Conservation (phyloP, 2,888 invertebrate species). For the Ernsta delagoae region DNA sequence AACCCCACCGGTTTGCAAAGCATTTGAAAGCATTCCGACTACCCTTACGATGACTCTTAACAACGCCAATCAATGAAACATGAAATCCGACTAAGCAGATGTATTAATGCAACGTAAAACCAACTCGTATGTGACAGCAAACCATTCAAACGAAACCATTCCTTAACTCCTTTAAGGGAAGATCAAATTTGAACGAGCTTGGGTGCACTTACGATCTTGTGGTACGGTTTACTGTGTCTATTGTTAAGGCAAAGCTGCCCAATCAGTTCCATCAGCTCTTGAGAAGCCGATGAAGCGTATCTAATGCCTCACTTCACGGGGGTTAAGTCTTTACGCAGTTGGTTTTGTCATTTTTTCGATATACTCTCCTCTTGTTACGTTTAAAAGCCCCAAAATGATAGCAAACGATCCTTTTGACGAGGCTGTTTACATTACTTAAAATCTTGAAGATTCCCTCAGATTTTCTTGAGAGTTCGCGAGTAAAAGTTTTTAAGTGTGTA, state of each 20-base stretch:
- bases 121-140: slow-evolving; percentile 42
- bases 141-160: slow-evolving; percentile 39
- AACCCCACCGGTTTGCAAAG: slow-evolving; percentile 52
- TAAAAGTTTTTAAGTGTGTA: slow-evolving; percentile 12
- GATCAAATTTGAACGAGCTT: slow-evolving; percentile 38
- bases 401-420: slow-evolving; percentile 20
- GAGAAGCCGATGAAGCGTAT: slow-evolving; percentile 78
- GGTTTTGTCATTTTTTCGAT: slow-evolving; percentile 77
- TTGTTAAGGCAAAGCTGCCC: slow-evolving; percentile 78
- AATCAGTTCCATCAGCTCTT: slow-evolving; percentile 82
- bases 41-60: slow-evolving; percentile 64
- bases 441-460: slow-evolving; percentile 14
- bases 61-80: slow-evolving; percentile 82
- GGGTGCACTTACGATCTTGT: slow-evolving; percentile 47
- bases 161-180: slow-evolving; percentile 22
- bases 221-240: slow-evolving; percentile 48
- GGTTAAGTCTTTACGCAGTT: slow-evolving; percentile 77
- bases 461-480: background rate
- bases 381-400: slow-evolving; percentile 42
- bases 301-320: slow-evolving; percentile 69
- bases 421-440: slow-evolving; percentile 29
- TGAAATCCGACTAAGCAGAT: slow-evolving; percentile 78
- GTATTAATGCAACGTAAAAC: slow-evolving; percentile 61
- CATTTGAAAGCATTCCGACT: slow-evolving; percentile 55
- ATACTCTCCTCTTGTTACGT: slow-evolving; percentile 52